Percentiles rank a stretch among this genome's conserved stretches.
Evolutionary conservation across 64 coral and sea anemone species (phyloP).

Genomic region (Cladopsammia gracilis): DNA sequence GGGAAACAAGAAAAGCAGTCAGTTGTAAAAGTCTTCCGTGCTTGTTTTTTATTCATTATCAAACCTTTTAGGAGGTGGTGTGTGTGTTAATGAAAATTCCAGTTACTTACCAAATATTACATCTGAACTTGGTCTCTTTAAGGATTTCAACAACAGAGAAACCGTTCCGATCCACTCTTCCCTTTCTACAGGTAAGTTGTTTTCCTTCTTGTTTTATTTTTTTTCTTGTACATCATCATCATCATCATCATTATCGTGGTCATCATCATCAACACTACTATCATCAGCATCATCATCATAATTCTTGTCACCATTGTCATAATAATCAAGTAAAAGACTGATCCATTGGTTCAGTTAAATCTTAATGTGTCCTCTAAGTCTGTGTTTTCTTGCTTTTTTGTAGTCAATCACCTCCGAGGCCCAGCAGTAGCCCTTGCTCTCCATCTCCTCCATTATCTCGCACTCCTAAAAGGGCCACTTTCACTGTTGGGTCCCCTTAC

Average conservation of each 20-base stretch:
- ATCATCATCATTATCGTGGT: background rate
- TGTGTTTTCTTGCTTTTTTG: background rate
- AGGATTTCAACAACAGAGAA: slow-evolving; percentile 68
- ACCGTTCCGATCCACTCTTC: slow-evolving; percentile 75
- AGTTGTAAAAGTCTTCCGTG: too few relatives aligned
- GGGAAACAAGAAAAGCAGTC: too few relatives aligned
- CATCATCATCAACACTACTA: background rate
- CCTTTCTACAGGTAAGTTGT: slow-evolving; percentile 53
- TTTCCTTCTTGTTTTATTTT: background rate
- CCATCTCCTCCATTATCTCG: slow-evolving; percentile 38
- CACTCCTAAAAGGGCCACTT: slow-evolving; percentile 81
- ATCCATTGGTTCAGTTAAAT: too few relatives aligned
- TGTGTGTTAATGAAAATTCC: slow-evolving; percentile 35
- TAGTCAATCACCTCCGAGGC: slow-evolving; percentile 78
- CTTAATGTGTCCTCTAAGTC: too few relatives aligned
- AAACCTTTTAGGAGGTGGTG: too few relatives aligned
- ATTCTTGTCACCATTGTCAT: too few relatives aligned
- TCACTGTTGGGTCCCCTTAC: slow-evolving; percentile 80
- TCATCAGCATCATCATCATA: background rate
- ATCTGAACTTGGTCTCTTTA: background rate
- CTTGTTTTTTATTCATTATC: too few relatives aligned
- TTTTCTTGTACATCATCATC: background rate
- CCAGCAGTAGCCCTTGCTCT: slow-evolving; percentile 27
- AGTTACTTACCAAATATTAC: background rate
- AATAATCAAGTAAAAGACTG: too few relatives aligned